A percentile compares a stretch with the other conserved stretches of the same genome.
Conservation (phyloP, 2,888 invertebrate species). For the Chironomus riparius region DNA sequence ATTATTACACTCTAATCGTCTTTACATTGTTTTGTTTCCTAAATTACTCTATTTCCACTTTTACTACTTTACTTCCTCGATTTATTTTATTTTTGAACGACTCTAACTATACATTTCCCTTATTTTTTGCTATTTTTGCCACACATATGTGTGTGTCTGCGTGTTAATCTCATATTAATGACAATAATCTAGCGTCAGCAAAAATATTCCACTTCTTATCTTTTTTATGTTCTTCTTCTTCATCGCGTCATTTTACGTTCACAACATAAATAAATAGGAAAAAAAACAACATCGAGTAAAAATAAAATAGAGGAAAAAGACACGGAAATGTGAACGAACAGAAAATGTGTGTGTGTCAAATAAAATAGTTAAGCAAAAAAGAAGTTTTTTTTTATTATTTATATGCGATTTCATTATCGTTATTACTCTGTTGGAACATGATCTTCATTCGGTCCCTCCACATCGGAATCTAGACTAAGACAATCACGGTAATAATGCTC, state of each 20-base stretch:
- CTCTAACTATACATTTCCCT: too few species aligned
- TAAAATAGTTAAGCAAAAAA: too few species aligned
- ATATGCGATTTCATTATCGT: constrained; percentile 10
- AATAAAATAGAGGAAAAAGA: neutral
- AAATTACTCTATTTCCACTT: too few species aligned
- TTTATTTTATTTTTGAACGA: too few species aligned
- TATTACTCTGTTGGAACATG: constrained; percentile 38
- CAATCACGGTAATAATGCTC: constrained; percentile 86
- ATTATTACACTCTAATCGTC: too few species aligned
- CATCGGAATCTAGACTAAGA: constrained; percentile 75
- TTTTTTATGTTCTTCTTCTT: neutral
- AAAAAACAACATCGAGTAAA: constrained; percentile 3
- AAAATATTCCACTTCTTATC: neutral
- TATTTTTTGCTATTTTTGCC: too few species aligned
- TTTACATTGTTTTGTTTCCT: too few species aligned
- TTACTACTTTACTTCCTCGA: too few species aligned
- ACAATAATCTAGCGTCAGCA: neutral
- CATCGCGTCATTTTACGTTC: neutral
- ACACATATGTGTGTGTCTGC: neutral
- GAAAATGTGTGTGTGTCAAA: too few species aligned
- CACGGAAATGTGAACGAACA: neutral
- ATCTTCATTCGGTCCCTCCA: constrained; percentile 52
- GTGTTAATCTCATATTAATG: constrained; percentile 11
- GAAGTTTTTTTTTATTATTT: neutral
- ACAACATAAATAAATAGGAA: neutral